A percentile compares a stretch with the other conserved stretches of the same genome.
phyloP scores from a whole-genome alignment of 2,797 vertebrate species.

The Apodemus agrarius region DNA sequence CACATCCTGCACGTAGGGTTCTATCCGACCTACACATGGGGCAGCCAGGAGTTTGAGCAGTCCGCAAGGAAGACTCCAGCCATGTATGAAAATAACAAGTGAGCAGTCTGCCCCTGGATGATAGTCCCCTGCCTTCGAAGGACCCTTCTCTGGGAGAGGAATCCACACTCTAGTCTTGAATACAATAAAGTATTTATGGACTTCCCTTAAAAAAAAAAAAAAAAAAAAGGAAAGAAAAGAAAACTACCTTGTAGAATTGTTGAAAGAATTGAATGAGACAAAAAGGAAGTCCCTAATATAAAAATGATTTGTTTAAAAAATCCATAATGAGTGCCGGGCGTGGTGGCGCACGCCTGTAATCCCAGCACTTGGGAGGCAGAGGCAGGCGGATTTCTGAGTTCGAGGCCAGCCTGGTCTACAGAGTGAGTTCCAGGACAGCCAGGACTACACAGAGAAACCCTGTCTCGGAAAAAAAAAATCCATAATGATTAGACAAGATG shows the following conservation, averaged over 20 bases:
- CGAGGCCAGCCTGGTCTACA: no score
- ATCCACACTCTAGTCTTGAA: background rate
- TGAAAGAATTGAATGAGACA: background rate
- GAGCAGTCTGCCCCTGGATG: constrained; percentile 58
- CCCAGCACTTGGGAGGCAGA: no score
- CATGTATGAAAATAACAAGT: constrained; percentile 89
- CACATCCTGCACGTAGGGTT: background rate
- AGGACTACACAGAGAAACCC: no score
- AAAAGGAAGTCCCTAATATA: background rate
- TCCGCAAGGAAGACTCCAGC: constrained; percentile 92
- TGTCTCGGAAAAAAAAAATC: no score
- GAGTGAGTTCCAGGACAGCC: no score
- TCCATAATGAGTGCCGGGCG: no score
- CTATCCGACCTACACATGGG: constrained; percentile 94
- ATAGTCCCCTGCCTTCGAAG: background rate
- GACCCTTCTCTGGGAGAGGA: constrained; percentile 54
- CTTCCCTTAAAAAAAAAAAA: background rate
- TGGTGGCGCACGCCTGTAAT: no score
- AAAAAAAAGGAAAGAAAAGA: no score
- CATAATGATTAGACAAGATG: background rate
- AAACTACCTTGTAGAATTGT: background rate
- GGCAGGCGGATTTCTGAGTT: no score
- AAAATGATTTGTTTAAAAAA: constrained; percentile 53
- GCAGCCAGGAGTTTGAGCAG: constrained; percentile 88
- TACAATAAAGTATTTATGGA: constrained; percentile 72